Evolutionary conservation across 1,140 invertebrate genomes (phyloP), one percentile per base, ranked within the genome.

Genomic region (Drosophila rhopaloa): DNA sequence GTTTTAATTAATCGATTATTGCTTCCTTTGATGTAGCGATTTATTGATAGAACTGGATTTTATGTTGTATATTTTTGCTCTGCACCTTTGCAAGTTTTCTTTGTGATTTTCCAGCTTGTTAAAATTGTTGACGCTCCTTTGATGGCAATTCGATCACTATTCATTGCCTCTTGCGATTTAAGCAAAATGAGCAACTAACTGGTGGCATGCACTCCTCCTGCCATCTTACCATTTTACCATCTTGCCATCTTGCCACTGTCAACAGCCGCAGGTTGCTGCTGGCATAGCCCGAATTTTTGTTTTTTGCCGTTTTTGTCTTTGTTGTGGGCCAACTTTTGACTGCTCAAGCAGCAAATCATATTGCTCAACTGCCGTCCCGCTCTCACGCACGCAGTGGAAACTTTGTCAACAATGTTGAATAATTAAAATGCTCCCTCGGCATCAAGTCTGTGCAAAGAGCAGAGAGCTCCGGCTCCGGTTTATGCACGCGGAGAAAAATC

Each of bases 391-490:
- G 54, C 76, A 80, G 82, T 71, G 75, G 75, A 91, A 91, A 81
- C 79, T 90, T 90, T 90, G 88, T 91, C 88, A 90, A 90, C 88
- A 90, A 83, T 91, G 83, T 84, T 90, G 88, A 90, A 90, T 90
- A 91, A 90, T 90, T 91, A 90, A 90, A 90, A 91, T 84, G 88
- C 88, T 91, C 88, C 88, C 88, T 81, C 59, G 88, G 79, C 80
- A 89, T 68, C 55, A 62, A 77, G 72, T 83, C 79, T 88, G 62
- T 65, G 60, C 77, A 59, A 72, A 73, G 79, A 75, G 51, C 68
- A 60, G 50, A 63, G 53, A 63, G 67, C 60, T 54, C 37, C 55
- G 41, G 66, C 38, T 47, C 41, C 40, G 24, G 44, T 9, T 14
- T 46, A 29, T 10, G 24, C 65, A 67, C 59, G 51, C 35, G 0